Percentiles rank a stretch among this genome's conserved stretches.
Conservation (phyloP, 37 sponge, comb jelly and placozoan genomes). For the Theonella swinhoei region DNA sequence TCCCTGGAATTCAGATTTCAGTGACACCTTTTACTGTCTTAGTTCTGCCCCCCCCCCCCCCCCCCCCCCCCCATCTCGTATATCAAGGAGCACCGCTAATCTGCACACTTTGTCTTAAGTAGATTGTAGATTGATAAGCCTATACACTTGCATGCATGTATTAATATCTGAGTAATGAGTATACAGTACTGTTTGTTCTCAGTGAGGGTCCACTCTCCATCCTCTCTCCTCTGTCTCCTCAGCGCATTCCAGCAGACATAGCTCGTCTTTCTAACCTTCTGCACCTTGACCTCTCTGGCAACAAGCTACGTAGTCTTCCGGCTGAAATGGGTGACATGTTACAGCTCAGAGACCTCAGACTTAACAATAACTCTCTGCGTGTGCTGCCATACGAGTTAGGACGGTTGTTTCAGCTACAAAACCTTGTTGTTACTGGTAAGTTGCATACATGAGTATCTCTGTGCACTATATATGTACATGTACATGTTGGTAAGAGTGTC, state of each 20-base stretch:
- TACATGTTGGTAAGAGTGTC: too few species aligned
- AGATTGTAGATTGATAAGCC: too few species aligned
- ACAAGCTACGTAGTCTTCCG: constrained; percentile 91
- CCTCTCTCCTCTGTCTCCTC: background rate
- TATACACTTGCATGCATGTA: too few species aligned
- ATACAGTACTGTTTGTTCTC: too few species aligned
- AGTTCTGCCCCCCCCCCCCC: background rate
- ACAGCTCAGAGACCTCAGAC: constrained; percentile 85
- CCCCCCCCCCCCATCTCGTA: too few species aligned
- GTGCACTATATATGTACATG: too few species aligned
- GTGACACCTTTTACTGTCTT: background rate
- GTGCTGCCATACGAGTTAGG: constrained; percentile 94
- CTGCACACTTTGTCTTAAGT: too few species aligned
- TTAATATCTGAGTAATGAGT: too few species aligned
- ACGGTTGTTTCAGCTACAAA: constrained; percentile 81
- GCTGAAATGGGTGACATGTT: constrained; percentile 95
- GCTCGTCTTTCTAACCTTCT: constrained; percentile 60
- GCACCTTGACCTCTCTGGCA: constrained; percentile 90
- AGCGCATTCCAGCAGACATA: constrained; percentile 89
- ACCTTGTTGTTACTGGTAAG: background rate
- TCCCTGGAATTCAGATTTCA: background rate
- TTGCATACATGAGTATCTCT: too few species aligned
- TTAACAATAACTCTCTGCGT: constrained; percentile 86
- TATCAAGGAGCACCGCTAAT: too few species aligned
- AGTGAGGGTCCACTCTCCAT: too few species aligned